These are phyloP conservation scores for Epizoanthus stellaris DNA, from an alignment of 92 coral and sea anemone species.

Conservation along the genomic window DNA sequence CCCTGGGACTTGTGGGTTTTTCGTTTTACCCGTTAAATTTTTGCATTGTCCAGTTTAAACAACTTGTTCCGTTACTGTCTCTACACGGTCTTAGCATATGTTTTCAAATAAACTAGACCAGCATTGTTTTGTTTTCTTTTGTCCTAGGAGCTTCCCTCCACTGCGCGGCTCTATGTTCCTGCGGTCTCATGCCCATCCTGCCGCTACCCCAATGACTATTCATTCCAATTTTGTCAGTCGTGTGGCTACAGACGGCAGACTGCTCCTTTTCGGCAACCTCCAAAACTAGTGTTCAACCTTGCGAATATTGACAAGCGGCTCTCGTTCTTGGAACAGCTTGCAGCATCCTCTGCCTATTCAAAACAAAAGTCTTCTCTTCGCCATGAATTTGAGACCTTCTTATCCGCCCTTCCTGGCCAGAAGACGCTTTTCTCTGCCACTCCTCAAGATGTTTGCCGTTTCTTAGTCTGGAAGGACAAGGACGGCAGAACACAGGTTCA, in stretches of 20 bases:
- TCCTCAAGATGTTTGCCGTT: conserved; percentile 58
- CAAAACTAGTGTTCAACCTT: conserved; percentile 34
- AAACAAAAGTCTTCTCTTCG: conserved; percentile 63
- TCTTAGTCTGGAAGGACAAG: conserved; percentile 56
- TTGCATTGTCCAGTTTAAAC: background rate
- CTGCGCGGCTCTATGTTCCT: conserved; percentile 46
- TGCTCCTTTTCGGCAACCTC: conserved; percentile 17
- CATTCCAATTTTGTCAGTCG: conserved; percentile 56
- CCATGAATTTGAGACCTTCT: conserved; percentile 52
- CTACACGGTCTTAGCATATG: background rate
- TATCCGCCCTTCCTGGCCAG: conserved; percentile 39
- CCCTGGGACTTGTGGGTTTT: background rate
- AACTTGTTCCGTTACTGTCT: background rate
- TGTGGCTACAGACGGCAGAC: conserved; percentile 59
- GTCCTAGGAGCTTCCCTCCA: conserved; percentile 51
- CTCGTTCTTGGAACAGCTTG: conserved; percentile 34
- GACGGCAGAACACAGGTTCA: conserved; percentile 46
- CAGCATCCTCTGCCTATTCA: conserved; percentile 46
- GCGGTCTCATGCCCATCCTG: conserved; percentile 60
- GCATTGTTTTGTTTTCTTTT: background rate
- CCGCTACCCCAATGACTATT: conserved; percentile 60
- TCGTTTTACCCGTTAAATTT: background rate
- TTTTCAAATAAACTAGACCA: background rate
- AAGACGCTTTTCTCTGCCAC: conserved; percentile 54
- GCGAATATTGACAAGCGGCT: conserved; percentile 51